Base-by-base conservation (phyloP, 2,888 invertebrate genomes). In the Calameuta pallipes region DNA sequence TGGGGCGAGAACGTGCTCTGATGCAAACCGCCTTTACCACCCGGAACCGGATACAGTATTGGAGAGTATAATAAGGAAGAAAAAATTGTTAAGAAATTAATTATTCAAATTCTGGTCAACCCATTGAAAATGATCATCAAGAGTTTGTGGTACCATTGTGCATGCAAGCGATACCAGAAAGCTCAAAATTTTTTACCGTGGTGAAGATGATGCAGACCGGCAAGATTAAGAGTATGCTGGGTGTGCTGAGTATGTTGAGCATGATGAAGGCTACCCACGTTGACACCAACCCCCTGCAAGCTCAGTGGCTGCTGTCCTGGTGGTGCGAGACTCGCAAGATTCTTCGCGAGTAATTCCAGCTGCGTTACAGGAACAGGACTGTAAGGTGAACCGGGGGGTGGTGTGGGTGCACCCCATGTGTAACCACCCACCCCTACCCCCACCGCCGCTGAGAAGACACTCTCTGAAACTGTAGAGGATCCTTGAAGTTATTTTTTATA, bases 361-460 rank as follows among this genome's bases (percentile, higher is more conserved):
- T 95, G 95, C 84, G 95, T 92, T 82, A 95, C 94, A 73, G 95
- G 94, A 84, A 94, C 94, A 1, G 95, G 95, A 74, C 94, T 94
- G 91, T 95, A 94, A 34, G 95, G 95, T 77, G 95, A 95, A 69
- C 93, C 93, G 1, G 93, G 93, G 30, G 93, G 93, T 80, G 95
- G 95, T 76, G 95, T 95, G 82, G 95, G 95, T 89, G 95, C 94
- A 73, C 95, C 95, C 90, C 93, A 93, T 82, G 92, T 90, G 91
- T 94, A 94, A 82, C 95, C 93, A 83, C 90, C 90, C 83, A 90
- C 87, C 74, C 90, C 90, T 69, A 90, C 90, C 75, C 90, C 90
- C 79, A 90, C 90, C 74, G 94, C 93, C 56, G 94, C 93, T 74
- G 95, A 94, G 92, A 94, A 95, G 85, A 95, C 91, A 84, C 95